Base-by-base conservation (phyloP, 2,888 invertebrate genomes). In the Plebejus anna region DNA sequence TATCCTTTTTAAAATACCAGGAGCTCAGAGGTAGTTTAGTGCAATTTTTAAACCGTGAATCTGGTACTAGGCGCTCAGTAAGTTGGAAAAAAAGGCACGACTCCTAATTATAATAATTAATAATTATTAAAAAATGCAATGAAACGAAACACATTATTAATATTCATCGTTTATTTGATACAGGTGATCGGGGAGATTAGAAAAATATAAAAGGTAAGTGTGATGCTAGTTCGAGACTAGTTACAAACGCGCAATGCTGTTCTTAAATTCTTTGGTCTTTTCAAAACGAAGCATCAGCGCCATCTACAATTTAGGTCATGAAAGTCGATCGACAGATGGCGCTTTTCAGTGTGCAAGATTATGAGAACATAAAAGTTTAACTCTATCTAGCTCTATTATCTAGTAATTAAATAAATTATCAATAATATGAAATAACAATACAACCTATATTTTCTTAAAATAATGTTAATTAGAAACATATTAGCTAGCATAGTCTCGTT, bases 171-270 rank as follows among this genome's bases (percentile, higher is more conserved):
- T 28, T 73, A 73, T 73, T 73, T 73, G 55, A 51, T 51, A 73
- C 55, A 28, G 16, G 51, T 51, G 73, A 73, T 32, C 28, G 32
- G 73, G 55, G 16, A 73, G 55, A 55, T 73, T 73, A 73, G 73
- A 87, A 85, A 84, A 85, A 85, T 87, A 86, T 86, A 89, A 89
- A 86, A 86, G 79, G 77, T 77, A 88, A 86, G 85, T 87, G 89
- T 89, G 89, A 90, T 85, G 87, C 82, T 57, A 70, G 28, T 75
- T 47, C 36, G 22, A 47, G 47, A 72, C 42, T 47, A 42, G 47
- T 4, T 28, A 42, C 72, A 28, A 28, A 72, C 22, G n/a, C 22
- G 47, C 22, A 47, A 73, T 32, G 73, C 28, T 22, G 47, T 47
- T 47, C 16, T 9, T 11, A 47, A 22, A 73, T 51, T 73, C 73